Conservation (phyloP, 2,888 invertebrate genomes). For the Barypeithes pellucidus region DNA sequence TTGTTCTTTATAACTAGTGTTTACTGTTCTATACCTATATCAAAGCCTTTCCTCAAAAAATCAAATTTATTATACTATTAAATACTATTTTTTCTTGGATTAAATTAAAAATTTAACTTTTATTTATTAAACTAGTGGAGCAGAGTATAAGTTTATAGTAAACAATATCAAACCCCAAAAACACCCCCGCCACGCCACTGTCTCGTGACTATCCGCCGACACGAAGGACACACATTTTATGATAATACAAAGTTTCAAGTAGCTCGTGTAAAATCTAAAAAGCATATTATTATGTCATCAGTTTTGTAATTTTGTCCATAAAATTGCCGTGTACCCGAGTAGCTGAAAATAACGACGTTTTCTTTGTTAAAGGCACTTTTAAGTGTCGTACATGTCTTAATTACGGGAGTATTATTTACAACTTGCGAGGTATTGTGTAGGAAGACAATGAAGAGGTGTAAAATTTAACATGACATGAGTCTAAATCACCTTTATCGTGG, state of each 20-base stretch:
- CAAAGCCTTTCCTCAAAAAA: no score
- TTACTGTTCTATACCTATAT: no score
- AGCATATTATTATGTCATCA: conserved; percentile 15
- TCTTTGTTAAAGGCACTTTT: conserved; percentile 25
- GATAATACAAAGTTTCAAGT: background rate
- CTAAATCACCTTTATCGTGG: conserved; percentile 7
- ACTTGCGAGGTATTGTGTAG: conserved; percentile 21
- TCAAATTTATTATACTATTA: no score
- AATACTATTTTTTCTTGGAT: no score
- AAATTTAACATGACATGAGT: conserved; percentile 20
- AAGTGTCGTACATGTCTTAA: conserved; percentile 34
- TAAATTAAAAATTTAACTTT: no score
- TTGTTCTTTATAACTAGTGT: no score
- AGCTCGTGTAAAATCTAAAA: conserved; percentile 14
- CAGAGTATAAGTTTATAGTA: no score
- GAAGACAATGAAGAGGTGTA: conserved; percentile 35
- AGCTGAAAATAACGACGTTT: conserved; percentile 25
- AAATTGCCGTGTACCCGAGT: conserved; percentile 33
- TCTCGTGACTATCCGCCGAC: no score
- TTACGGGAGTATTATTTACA: conserved; percentile 10
- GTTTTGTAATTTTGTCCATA: conserved; percentile 13
- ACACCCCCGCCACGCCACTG: no score
- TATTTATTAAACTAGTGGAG: no score
- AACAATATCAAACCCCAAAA: no score
- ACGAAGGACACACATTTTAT: background rate